A percentile compares a stretch with the other conserved stretches of the same genome.
These are phyloP conservation scores for Sphaerophoria taeniata DNA, from an alignment of 2,888 invertebrate species.

Conservation along the genomic window DNA sequence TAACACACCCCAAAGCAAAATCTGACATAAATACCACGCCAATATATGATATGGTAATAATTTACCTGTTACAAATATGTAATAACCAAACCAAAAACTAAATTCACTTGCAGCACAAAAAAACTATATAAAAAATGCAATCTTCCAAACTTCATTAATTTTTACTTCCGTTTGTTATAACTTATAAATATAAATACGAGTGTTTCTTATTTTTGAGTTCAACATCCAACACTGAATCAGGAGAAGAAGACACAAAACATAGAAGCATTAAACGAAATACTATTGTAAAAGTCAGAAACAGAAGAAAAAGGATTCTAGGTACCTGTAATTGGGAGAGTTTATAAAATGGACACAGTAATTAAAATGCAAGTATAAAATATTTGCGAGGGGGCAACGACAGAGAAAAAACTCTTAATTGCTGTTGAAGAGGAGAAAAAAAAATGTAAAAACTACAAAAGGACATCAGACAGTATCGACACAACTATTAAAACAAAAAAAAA, in stretches of 20 bases:
- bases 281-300: conserved; percentile 6
- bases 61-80: conserved; percentile 14
- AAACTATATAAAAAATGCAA: conserved; percentile 32
- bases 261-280: not conserved
- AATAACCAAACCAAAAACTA: conserved; percentile 5
- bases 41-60: conserved; percentile 42
- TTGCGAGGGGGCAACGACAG: not conserved
- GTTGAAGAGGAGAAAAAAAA: not conserved
- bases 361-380: not conserved
- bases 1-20: conserved; percentile 41
- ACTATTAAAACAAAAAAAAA: conserved; percentile 25
- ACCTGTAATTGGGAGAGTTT: conserved; percentile 59
- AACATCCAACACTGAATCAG: conserved; percentile 16
- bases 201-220: not conserved
- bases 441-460: not conserved
- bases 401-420: conserved; percentile 32
- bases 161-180: not conserved
- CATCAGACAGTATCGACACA: conserved; percentile 39
- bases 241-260: not conserved
- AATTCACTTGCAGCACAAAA: conserved; percentile 58
- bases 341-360: not conserved
- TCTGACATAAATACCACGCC: conserved; percentile 56
- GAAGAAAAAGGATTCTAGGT: conserved; percentile 46
- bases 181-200: not conserved
- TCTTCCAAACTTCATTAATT: conserved; percentile 19